Conservation (phyloP, 1,140 invertebrate genomes). For the Panagrolaimus sp. region DNA sequence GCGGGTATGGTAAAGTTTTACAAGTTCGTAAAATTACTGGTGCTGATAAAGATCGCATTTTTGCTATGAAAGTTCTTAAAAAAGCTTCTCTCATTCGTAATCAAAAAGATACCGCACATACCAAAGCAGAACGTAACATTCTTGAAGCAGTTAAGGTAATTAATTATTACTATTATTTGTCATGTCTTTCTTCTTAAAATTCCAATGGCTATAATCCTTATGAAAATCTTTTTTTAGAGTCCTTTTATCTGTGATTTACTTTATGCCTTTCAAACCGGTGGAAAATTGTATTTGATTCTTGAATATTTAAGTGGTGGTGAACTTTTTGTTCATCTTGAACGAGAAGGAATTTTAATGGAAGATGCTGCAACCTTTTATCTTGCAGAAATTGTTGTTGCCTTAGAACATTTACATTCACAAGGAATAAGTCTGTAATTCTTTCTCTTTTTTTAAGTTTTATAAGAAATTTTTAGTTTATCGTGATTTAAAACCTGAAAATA, state of each 20-base stretch:
- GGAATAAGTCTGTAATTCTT: too few species aligned
- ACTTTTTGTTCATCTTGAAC: conserved; percentile 93
- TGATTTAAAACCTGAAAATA: conserved; percentile 97
- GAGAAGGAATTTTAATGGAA: conserved; percentile 95
- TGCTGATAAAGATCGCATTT: conserved; percentile 81
- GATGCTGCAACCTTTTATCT: conserved; percentile 95
- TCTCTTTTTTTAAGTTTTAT: too few species aligned
- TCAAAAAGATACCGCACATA: conserved; percentile 98
- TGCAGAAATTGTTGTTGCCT: conserved; percentile 89
- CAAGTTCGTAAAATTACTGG: conserved; percentile 85
- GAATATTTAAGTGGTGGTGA: conserved; percentile 97
- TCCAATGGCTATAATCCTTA: conserved; percentile 15
- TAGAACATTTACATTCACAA: conserved; percentile 84
- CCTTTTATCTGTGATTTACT: conserved; percentile 97
- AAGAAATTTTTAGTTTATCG: too few species aligned
- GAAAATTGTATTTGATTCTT: conserved; percentile 91
- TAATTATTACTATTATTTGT: conserved; percentile 11
- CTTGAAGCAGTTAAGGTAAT: conserved; percentile 87
- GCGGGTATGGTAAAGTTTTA: conserved; percentile 90
- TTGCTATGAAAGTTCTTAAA: conserved; percentile 98
- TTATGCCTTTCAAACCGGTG: conserved; percentile 98
- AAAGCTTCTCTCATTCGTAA: conserved; percentile 96
- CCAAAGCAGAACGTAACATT: conserved; percentile 97
- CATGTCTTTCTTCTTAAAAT: background rate
- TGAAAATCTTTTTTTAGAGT: conserved; percentile 69